phyloP scores from a whole-genome alignment of 30 jellyfish, hydroid and myxozoan species.

The Aurelia aurita region DNA sequence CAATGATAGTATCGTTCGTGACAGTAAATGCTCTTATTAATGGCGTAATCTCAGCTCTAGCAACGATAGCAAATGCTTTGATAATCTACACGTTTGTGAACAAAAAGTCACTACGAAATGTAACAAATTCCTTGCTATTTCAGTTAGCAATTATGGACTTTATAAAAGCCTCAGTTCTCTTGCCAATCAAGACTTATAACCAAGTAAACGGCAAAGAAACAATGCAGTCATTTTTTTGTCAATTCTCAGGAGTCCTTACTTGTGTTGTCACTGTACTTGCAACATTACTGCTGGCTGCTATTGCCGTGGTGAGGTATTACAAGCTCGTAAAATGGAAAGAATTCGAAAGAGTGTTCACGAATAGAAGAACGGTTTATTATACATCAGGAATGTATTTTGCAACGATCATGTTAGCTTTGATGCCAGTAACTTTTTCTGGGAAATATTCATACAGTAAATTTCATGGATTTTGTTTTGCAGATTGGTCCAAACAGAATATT shows the following conservation, averaged over 20 bases:
- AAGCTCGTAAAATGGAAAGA: not conserved
- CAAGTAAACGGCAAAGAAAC: not conserved
- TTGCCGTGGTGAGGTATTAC: not conserved
- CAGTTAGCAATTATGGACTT: not conserved
- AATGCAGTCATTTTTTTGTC: not conserved
- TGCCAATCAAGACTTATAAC: constrained; percentile 4
- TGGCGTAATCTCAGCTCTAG: not conserved
- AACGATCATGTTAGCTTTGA: not conserved
- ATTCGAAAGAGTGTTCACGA: not conserved
- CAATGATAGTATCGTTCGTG: not conserved
- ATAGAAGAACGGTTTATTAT: not conserved
- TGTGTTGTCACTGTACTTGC: not conserved
- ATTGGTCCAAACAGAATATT: not conserved
- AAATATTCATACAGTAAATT: not conserved
- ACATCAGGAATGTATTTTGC: not conserved
- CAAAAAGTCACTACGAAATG: not conserved
- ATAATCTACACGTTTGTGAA: not conserved
- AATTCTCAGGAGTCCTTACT: not conserved
- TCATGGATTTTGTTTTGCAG: constrained; percentile 2
- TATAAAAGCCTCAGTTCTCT: not conserved
- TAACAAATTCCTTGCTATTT: not conserved
- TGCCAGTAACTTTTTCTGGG: not conserved
- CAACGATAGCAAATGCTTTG: not conserved
- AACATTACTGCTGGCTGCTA: not conserved
- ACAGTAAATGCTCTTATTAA: not conserved